These are phyloP conservation scores for Aphodius sticticus DNA, from an alignment of 2,888 invertebrate species.

Conservation along the genomic window DNA sequence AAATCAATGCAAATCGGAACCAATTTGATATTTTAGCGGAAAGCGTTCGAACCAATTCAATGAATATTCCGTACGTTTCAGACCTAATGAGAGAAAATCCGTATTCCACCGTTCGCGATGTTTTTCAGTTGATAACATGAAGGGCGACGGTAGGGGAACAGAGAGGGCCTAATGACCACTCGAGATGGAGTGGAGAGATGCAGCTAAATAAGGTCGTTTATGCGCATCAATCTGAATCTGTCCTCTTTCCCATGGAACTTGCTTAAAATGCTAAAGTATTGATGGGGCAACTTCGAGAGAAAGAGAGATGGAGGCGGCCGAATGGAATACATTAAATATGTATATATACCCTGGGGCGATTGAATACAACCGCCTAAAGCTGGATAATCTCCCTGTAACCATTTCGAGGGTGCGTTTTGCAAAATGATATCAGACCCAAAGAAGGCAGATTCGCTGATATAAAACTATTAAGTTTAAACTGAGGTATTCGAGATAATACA, in stretches of 20 bases:
- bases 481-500: background rate
- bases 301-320: background rate
- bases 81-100: background rate
- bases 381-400: background rate
- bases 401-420: background rate
- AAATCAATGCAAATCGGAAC: background rate
- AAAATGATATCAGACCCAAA: background rate
- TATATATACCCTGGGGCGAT: background rate
- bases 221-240: slow-evolving; percentile 4
- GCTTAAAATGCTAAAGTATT: background rate
- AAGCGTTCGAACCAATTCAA: background rate
- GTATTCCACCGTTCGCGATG: background rate
- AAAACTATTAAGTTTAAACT: background rate
- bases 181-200: slow-evolving; percentile 4
- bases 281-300: background rate
- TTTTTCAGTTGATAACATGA: background rate
- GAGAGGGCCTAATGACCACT: background rate
- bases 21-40: background rate
- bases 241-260: background rate
- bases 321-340: background rate
- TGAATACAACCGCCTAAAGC: background rate
- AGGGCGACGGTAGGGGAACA: background rate
- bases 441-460: background rate
- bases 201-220: background rate
- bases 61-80: background rate